Evolutionary conservation across 2,113 vertebrate species (phyloP), one percentile per base, ranked within the genome.

Genomic region (Hyla sarda): DNA sequence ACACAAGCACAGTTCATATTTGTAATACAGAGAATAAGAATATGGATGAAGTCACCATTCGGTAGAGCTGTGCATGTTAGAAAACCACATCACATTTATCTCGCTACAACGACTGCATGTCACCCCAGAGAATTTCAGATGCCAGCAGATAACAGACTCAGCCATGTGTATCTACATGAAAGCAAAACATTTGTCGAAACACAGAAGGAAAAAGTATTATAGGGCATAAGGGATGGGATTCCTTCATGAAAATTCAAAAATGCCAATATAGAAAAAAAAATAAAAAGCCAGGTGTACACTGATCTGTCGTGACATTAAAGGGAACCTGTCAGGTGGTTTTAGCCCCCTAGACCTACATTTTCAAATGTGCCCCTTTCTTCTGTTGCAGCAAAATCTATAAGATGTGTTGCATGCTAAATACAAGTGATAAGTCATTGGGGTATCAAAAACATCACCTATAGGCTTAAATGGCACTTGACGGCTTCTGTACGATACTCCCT

Each of bases 81-180:
- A 73, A 19, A 45, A 56, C 7, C 7, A 14, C 28, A 77, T 14
- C n/a, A 62, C 54, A 48, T 37, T 71, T 48, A 69, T 69, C 62
- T 48, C 9, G 32, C 48, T n/a, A 71, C 65, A 54, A 19, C 6
- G 11, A 71, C 19, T 21, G 11, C 65, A 72, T 9, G 11, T 71
- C 28, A 54, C 81, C 65, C 65, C 10, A 82, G 81, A 72, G 81
- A 82, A 82, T 72, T 82, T 71, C 65, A 82, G 45, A 25, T 82
- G 48, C 81, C 65, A 71, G 30, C 52, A 5, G 30, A 82, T 82
- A 72, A 54, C 81, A 32, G 81, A 69, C 4, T 52, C 65, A 82
- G 47, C 12, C 81, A 82, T 82, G 81, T 82, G 65, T 37, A 32
- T 30, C 47, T 82, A 34, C 3, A 82, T 52, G 62, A 82, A 82